Evolutionary conservation across 2,797 vertebrate species (phyloP).

Genomic region (Saxicola maurus): DNA sequence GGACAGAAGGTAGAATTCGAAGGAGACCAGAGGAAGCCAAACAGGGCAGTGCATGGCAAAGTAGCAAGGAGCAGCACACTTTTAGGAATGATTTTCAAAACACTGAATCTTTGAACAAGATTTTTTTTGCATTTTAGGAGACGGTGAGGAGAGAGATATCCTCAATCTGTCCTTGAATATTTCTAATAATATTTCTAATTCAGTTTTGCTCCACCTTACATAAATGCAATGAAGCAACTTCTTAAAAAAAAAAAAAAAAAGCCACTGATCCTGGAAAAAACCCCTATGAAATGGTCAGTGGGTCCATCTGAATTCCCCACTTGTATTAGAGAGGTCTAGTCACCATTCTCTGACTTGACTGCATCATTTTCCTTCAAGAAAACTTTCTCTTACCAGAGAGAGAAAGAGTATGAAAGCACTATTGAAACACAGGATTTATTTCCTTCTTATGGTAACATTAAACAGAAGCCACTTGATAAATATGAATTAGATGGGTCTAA

Average conservation of each 20-base stretch:
- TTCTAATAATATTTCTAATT: neutral
- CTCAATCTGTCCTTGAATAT: neutral
- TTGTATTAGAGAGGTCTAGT: neutral
- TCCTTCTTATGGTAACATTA: neutral
- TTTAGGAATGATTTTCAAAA: neutral
- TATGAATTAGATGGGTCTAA: neutral
- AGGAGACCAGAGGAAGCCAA: neutral
- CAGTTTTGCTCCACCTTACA: neutral
- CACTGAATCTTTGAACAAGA: neutral
- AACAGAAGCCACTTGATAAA: neutral
- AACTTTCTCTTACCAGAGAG: neutral
- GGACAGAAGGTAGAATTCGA: neutral
- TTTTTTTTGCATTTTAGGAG: neutral
- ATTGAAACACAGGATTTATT: neutral
- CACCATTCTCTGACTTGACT: neutral
- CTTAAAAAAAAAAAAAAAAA: neutral
- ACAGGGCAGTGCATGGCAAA: neutral
- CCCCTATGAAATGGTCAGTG: neutral
- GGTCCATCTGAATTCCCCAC: neutral
- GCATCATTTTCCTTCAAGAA: neutral
- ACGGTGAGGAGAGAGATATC: accelerated
- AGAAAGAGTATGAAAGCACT: neutral
- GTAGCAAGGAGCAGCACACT: neutral
- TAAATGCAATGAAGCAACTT: neutral
- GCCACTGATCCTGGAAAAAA: neutral